Evolutionary conservation across 2,113 vertebrate species (phyloP).

Genomic region (Geococcyx californianus): DNA sequence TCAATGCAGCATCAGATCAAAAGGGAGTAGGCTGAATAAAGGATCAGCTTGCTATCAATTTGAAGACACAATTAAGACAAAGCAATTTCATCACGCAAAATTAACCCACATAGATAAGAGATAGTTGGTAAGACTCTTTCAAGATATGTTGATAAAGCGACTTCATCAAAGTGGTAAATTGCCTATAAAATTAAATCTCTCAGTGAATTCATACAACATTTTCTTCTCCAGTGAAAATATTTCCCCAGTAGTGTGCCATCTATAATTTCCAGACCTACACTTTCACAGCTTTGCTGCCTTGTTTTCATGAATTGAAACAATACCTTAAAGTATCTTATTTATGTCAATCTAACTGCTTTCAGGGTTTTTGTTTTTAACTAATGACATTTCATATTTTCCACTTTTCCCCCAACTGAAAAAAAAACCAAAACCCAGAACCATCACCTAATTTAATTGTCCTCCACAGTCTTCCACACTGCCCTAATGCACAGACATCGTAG

Average conservation of each 20-base stretch:
- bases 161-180: background rate
- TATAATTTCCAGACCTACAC: background rate
- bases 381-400: background rate
- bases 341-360: background rate
- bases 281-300: background rate
- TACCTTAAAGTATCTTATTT: background rate
- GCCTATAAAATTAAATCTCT: background rate
- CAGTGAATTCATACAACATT: background rate
- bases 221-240: background rate
- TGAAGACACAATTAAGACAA: conserved; percentile 60
- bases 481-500: background rate
- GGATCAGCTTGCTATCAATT: conserved; percentile 50
- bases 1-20: conserved; percentile 64
- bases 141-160: background rate
- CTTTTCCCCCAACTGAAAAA: background rate
- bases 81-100: conserved; percentile 51
- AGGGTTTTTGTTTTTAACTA: background rate
- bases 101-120: conserved; percentile 51
- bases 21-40: conserved; percentile 37
- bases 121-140: background rate
- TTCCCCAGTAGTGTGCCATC: background rate
- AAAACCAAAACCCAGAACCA: background rate
- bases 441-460: background rate
- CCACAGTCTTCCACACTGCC: background rate
- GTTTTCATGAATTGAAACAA: background rate